Conservation (phyloP, 2,888 invertebrate species). For the Dasysyrphus albostriatus region DNA sequence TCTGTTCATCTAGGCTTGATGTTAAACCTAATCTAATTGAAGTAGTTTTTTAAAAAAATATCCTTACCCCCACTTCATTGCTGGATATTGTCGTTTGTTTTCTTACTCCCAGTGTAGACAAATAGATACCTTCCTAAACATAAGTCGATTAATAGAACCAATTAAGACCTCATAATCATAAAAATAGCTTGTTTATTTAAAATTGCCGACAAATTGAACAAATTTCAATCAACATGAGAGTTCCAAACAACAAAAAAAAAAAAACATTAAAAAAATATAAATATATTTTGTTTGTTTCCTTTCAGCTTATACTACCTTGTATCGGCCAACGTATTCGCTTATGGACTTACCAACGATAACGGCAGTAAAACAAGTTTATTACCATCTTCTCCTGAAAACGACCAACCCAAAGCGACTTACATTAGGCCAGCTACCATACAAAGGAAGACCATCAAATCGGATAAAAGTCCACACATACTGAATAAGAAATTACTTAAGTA, state of each 20-base stretch:
- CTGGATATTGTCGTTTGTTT: neutral
- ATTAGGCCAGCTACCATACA: constrained; percentile 12
- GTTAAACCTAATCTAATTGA: no score
- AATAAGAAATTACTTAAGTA: constrained; percentile 82
- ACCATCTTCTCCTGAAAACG: constrained; percentile 46
- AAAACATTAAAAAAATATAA: neutral
- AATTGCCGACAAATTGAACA: constrained; percentile 49
- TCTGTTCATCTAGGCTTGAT: no score
- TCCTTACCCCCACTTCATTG: neutral
- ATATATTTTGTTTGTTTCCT: constrained; percentile 34
- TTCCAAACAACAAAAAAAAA: neutral
- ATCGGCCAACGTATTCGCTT: constrained; percentile 72
- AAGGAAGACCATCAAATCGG: constrained; percentile 53
- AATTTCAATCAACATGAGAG: constrained; percentile 36
- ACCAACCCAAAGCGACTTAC: constrained; percentile 63
- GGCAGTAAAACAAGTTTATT: constrained; percentile 68
- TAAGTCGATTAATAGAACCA: constrained; percentile 2
- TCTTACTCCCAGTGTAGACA: neutral
- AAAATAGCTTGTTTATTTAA: constrained; percentile 30
- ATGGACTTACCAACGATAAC: constrained; percentile 73
- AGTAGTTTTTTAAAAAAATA: neutral
- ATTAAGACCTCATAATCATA: constrained; percentile 25
- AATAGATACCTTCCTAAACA: no score
- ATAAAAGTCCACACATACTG: constrained; percentile 80
- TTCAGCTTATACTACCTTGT: constrained; percentile 80